Conservation (phyloP, 2,797 vertebrate genomes). For the Trichosurus vulpecula region DNA sequence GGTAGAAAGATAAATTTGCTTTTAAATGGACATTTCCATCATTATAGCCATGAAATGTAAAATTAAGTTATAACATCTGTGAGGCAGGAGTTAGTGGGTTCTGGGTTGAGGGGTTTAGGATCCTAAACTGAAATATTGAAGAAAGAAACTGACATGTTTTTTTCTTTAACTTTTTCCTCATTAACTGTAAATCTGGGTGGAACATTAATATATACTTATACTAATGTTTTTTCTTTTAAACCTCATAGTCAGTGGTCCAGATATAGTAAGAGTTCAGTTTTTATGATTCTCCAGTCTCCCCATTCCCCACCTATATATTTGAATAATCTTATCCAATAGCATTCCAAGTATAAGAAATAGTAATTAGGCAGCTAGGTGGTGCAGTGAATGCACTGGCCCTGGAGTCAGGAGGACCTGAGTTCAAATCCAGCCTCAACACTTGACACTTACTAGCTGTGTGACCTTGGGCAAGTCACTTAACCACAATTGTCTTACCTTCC, state of each 20-base stretch:
- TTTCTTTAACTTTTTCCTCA: neutral
- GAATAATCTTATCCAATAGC: neutral
- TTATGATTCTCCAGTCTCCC: neutral
- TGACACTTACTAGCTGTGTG: too few relatives aligned
- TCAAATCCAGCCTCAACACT: too few relatives aligned
- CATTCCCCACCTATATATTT: neutral
- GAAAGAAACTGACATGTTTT: neutral
- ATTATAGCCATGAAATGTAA: neutral
- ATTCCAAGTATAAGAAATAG: neutral
- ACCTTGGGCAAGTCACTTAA: too few relatives aligned
- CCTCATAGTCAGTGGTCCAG: neutral
- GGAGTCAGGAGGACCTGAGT: too few relatives aligned
- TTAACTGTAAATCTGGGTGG: neutral
- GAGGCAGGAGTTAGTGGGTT: neutral
- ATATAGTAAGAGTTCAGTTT: neutral
- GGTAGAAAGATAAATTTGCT: neutral
- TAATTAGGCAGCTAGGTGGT: too few relatives aligned
- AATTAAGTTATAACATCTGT: neutral
- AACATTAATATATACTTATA: neutral
- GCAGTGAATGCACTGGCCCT: too few relatives aligned
- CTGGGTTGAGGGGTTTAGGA: neutral
- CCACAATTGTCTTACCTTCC: too few relatives aligned
- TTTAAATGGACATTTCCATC: neutral
- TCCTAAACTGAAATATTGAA: neutral
- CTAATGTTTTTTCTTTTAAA: neutral